Base-by-base conservation (phyloP, 2,888 invertebrate genomes). In the Drosophila austrosaltans region DNA sequence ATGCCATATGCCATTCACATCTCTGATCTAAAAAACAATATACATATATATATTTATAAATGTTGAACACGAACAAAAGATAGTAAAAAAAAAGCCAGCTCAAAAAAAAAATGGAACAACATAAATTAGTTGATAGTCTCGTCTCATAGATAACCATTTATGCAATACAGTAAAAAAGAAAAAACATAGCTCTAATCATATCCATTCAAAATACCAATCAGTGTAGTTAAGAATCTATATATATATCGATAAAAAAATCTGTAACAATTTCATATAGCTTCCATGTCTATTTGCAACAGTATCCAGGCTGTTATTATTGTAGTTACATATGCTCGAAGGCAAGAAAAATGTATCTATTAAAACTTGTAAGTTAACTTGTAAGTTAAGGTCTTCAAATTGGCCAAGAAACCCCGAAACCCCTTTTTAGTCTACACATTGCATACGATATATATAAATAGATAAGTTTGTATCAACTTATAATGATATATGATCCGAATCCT, bases 201-300 rank as follows among this genome's bases (percentile, higher is more conserved):
- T 20, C 54, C 20, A 16, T 44, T 16, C 25, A 42, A 53, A n/a
- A 61, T 40, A 32, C 60, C 40, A 59, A 48, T 56, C 61, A 30
- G 72, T 54, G 53, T 36, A 60, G 25, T 68, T 36, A 60, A 67
- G 42, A 57, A 61, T 53, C 48, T 63, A 74, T 59, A 65, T 65
- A 69, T 40, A 58, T 53, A 48, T 66, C 22, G 40, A 69, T 63
- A 63, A 42, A 77, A 42, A 77, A 75, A 78, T 76, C 68, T 72
- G 76, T 84, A 78, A 83, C 87, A 84, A 79, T 78, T 87, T 83
- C 83, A 80, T 82, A 72, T 80, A 87, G 87, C 83, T 84, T 84
- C 88, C 88, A 86, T 86, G 83, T 86, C 76, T 88, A 79, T 68
- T 87, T 80, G 82, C 77, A 88, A 86, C 85, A 88, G 85, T 86